phyloP scores from a whole-genome alignment of 2,113 vertebrate genomes.

The Aptenodytes forsteri region DNA sequence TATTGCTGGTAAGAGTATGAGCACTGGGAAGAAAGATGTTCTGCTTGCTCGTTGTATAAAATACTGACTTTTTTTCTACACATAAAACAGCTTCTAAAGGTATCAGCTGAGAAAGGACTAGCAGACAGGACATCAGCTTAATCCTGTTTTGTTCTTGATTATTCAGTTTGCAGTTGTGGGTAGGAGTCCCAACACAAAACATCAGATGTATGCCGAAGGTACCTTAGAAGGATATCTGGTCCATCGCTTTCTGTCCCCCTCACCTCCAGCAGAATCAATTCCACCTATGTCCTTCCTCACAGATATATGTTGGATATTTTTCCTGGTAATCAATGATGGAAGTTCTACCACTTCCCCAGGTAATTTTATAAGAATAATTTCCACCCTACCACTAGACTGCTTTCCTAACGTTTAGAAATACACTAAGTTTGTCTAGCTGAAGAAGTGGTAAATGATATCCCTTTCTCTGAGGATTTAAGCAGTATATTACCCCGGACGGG shows the following conservation, averaged over 20 bases:
- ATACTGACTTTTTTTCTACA: neutral
- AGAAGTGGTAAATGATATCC: neutral
- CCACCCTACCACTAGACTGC: neutral
- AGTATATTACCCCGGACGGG: neutral
- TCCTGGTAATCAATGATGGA: neutral
- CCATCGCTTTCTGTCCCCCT: neutral
- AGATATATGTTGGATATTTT: neutral
- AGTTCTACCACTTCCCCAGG: neutral
- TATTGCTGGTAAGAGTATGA: neutral
- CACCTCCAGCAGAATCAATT: neutral
- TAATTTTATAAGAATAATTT: neutral
- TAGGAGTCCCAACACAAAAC: neutral
- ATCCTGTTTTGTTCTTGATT: neutral
- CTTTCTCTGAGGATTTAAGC: neutral
- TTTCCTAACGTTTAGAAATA: neutral
- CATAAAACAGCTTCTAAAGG: neutral
- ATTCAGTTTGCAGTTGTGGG: neutral
- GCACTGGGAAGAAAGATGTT: neutral
- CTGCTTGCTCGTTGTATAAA: neutral
- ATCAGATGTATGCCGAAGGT: neutral
- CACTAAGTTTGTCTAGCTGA: neutral
- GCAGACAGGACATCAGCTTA: neutral
- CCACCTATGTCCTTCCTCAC: neutral
- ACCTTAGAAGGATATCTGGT: neutral
- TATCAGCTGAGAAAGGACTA: neutral